Evolutionary conservation across 1,140 invertebrate genomes (phyloP).

Genomic region (Bombus pyrosoma): DNA sequence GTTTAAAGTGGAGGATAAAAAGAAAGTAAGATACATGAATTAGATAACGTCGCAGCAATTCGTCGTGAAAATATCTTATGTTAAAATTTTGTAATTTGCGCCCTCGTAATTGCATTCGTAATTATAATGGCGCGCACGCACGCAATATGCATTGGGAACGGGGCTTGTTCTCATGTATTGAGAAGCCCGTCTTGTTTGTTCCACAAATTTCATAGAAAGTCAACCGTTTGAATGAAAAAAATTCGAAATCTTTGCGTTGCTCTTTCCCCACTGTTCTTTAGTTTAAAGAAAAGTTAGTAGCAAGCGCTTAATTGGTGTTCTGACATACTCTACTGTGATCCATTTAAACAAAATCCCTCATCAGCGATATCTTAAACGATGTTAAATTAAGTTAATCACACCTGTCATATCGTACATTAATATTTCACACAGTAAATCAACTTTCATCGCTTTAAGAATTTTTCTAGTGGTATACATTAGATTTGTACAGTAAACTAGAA

Average conservation of each 20-base stretch:
- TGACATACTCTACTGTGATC: neutral
- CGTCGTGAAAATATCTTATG: neutral
- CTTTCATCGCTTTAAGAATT: slow-evolving; percentile 9
- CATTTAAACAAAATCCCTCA: neutral
- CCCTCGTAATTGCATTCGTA: slow-evolving; percentile 9
- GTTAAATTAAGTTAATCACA: slow-evolving; percentile 18
- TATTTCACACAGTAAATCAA: neutral
- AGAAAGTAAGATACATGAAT: neutral
- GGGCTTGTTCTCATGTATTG: neutral
- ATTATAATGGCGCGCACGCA: slow-evolving; percentile 14
- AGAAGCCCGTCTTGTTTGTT: neutral
- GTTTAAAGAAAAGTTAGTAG: neutral
- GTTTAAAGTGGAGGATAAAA: neutral
- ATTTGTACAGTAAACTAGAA: neutral
- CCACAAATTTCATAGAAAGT: slow-evolving; percentile 25
- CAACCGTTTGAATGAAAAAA: neutral
- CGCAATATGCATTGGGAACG: neutral
- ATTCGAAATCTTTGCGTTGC: neutral
- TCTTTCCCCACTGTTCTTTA: neutral
- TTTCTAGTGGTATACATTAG: neutral
- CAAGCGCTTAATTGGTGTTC: neutral
- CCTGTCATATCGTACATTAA: neutral
- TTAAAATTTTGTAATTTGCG: slow-evolving; percentile 25
- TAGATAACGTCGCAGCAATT: neutral
- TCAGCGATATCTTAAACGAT: neutral